A percentile compares a stretch with the other conserved stretches of the same genome.
Conservation (phyloP, 2,113 vertebrate genomes). For the Triplophysa dalaica region DNA sequence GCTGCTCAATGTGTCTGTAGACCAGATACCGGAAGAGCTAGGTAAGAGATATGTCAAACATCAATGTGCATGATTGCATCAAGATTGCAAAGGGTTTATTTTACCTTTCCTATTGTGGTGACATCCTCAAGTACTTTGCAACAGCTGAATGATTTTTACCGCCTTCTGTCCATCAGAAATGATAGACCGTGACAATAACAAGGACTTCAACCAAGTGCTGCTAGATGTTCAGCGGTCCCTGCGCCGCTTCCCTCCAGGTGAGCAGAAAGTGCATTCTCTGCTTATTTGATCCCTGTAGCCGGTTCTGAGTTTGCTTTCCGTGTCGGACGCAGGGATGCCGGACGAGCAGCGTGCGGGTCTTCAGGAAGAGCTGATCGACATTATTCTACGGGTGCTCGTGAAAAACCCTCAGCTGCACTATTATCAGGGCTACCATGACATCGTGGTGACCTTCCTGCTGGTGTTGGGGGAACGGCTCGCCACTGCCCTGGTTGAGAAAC, state of each 20-base stretch:
- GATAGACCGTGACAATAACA: slow-evolving; percentile 85
- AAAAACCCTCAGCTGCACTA: slow-evolving; percentile 95
- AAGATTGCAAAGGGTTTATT: too few relatives aligned
- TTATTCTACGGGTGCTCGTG: slow-evolving; percentile 88
- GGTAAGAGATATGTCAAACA: slow-evolving; percentile 67
- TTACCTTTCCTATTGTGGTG: too few relatives aligned
- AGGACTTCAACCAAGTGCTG: slow-evolving; percentile 94
- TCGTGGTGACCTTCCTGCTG: slow-evolving; percentile 95
- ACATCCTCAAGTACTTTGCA: too few relatives aligned
- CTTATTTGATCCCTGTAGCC: not conserved
- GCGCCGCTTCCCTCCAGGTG: slow-evolving; percentile 92
- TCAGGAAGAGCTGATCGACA: slow-evolving; percentile 94
- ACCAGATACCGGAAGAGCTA: slow-evolving; percentile 76
- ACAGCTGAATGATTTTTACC: not conserved
- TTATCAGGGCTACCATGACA: slow-evolving; percentile 99
- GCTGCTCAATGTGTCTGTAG: slow-evolving; percentile 84
- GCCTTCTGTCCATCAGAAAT: slow-evolving; percentile 66
- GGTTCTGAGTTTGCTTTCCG: not conserved
- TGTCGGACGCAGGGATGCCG: slow-evolving; percentile 83
- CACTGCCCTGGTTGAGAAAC: slow-evolving; percentile 89
- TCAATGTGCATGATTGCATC: too few relatives aligned
- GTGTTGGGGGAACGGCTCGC: slow-evolving; percentile 87
- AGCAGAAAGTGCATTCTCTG: slow-evolving; percentile 49
- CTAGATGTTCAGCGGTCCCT: slow-evolving; percentile 94
- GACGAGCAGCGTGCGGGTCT: slow-evolving; percentile 89